Evolutionary conservation across 2,113 vertebrate species (phyloP).

Genomic region (Labeo rohita): DNA sequence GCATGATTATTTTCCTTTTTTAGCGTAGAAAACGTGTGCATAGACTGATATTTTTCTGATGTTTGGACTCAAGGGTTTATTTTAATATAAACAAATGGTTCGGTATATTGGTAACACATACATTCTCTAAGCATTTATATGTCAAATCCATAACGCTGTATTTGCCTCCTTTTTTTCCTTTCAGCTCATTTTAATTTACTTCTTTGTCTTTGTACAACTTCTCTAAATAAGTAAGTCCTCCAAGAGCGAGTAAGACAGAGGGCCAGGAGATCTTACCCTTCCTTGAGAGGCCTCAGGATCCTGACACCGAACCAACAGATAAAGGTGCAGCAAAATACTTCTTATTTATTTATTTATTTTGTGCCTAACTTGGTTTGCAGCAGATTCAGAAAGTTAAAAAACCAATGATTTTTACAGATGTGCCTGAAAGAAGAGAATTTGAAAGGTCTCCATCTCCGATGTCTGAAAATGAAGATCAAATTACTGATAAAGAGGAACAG

Average conservation of each 20-base stretch:
- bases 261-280: not conserved
- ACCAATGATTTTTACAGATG: not conserved
- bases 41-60: too few species aligned
- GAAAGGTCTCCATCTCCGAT: not conserved
- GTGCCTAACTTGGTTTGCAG: not conserved
- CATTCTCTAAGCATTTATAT: too few species aligned
- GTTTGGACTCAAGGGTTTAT: too few species aligned
- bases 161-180: not conserved
- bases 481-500: not conserved
- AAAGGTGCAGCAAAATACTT: not conserved
- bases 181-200: not conserved
- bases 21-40: too few species aligned
- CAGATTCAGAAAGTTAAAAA: not conserved
- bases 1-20: too few species aligned
- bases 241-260: not conserved
- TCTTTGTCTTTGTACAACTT: not conserved
- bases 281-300: not conserved
- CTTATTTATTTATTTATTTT: too few species aligned
- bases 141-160: too few species aligned
- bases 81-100: too few species aligned
- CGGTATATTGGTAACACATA: too few species aligned
- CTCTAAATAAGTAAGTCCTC: conserved; percentile 9
- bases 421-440: not conserved
- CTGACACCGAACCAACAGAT: not conserved
- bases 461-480: not conserved